Evolutionary conservation across 2,888 invertebrate species (phyloP).

Genomic region (Petrolisthes manimaculis): DNA sequence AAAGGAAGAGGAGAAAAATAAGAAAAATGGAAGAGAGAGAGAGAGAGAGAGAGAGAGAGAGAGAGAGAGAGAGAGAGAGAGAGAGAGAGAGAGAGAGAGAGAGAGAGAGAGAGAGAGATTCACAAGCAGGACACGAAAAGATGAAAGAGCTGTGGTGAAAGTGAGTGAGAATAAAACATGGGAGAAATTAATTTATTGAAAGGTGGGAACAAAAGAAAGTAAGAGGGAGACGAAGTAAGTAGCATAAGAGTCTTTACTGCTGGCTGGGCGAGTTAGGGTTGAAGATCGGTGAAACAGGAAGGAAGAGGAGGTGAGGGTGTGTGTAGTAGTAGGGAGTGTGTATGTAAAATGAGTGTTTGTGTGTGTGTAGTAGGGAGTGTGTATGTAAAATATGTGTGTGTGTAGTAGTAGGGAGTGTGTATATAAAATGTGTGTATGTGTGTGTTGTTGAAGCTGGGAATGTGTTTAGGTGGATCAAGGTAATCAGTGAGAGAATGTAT

Average conservation of each 20-base stretch:
- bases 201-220: too few relatives aligned
- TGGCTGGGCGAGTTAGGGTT: background rate
- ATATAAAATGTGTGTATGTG: too few relatives aligned
- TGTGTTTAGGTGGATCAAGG: too few relatives aligned
- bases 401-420: too few relatives aligned
- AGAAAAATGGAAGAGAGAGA: background rate
- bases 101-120: slow-evolving; percentile 14
- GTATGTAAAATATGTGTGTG: background rate
- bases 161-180: too few relatives aligned
- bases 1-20: background rate
- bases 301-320: background rate
- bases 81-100: slow-evolving; percentile 1
- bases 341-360: background rate
- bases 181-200: too few relatives aligned
- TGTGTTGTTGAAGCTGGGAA: too few relatives aligned
- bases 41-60: too few relatives aligned
- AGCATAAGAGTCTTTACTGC: too few relatives aligned
- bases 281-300: background rate
- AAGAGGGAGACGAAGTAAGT: too few relatives aligned
- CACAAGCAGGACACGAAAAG: background rate
- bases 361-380: background rate
- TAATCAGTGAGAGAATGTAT: too few relatives aligned
- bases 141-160: background rate
- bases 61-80: background rate
- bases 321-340: background rate